Evolutionary conservation across 2,113 vertebrate species (phyloP).

Genomic region (Peromyscus leucopus): DNA sequence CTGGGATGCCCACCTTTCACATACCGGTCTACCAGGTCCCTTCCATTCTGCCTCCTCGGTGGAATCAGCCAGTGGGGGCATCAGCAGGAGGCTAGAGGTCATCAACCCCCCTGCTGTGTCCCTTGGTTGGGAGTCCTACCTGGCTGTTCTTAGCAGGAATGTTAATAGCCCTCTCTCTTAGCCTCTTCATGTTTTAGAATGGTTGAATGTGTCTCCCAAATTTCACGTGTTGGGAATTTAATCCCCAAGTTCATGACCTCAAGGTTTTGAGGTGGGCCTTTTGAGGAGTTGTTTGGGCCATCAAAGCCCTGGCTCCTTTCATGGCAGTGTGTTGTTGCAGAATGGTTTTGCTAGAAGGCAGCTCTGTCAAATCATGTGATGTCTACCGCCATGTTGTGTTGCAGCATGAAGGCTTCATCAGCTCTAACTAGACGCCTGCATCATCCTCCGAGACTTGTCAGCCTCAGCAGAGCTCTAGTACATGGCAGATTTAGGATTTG

Average conservation of each 20-base stretch:
- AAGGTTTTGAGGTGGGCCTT: not conserved
- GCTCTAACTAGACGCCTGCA: not conserved
- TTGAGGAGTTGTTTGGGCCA: not conserved
- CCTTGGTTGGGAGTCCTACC: not conserved
- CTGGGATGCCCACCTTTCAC: not conserved
- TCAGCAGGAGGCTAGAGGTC: not conserved
- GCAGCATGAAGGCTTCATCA: not conserved
- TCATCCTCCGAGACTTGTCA: not conserved
- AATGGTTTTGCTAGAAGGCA: too few species aligned
- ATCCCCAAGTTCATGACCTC: not conserved
- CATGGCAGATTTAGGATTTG: not conserved
- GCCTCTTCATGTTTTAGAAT: not conserved
- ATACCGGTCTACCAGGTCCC: too few species aligned
- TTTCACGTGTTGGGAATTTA: not conserved
- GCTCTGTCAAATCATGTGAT: not conserved
- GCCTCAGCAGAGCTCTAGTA: not conserved
- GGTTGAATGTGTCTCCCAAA: not conserved
- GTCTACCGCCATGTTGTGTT: not conserved
- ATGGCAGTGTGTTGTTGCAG: too few species aligned
- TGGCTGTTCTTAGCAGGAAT: not conserved
- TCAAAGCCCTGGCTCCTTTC: not conserved
- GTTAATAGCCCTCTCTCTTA: not conserved
- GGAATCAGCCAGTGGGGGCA: not conserved
- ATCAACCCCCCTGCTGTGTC: not conserved
- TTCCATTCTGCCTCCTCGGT: not conserved